Percentiles rank a stretch among this genome's conserved stretches.
phyloP scores from a whole-genome alignment of 2,888 invertebrate species.

The Sarcophaga carnaria region DNA sequence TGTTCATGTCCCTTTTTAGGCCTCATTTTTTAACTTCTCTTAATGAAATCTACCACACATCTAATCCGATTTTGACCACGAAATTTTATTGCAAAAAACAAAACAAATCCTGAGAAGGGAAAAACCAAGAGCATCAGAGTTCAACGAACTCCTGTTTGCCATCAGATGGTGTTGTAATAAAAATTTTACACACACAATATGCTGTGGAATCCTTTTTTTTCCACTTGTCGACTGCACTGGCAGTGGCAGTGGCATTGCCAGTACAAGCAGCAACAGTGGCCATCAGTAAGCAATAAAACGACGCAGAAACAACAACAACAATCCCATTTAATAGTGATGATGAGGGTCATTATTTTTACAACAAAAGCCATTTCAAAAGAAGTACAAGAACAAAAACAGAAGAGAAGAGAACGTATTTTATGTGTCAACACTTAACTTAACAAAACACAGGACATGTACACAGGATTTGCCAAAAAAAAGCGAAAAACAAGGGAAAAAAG shows the following conservation, averaged over 20 bases:
- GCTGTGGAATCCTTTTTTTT: slow-evolving; percentile 55
- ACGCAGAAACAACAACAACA: slow-evolving; percentile 41
- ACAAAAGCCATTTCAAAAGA: too few species aligned
- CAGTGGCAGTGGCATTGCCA: not conserved
- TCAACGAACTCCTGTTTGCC: slow-evolving; percentile 47
- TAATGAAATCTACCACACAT: not conserved
- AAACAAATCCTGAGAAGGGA: too few species aligned
- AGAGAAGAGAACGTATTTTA: slow-evolving; percentile 67
- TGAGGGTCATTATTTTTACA: slow-evolving; percentile 68
- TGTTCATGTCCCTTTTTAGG: too few species aligned
- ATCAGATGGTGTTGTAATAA: slow-evolving; percentile 28
- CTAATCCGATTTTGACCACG: not conserved
- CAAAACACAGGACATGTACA: slow-evolving; percentile 56
- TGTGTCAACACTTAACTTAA: slow-evolving; percentile 68
- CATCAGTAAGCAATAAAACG: slow-evolving; percentile 33
- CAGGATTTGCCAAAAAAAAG: slow-evolving; percentile 6
- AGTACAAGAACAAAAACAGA: slow-evolving; percentile 30
- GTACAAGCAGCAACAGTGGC: slow-evolving; percentile 18
- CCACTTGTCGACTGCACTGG: slow-evolving; percentile 52
- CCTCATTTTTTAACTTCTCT: too few species aligned
- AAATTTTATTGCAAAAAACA: not conserved
- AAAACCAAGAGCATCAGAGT: not conserved
- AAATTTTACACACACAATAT: slow-evolving; percentile 59
- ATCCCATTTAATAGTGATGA: slow-evolving; percentile 67
- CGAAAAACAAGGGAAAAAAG: not conserved